Conservation (phyloP, 2,888 invertebrate species). For the Phorcus lineatus region DNA sequence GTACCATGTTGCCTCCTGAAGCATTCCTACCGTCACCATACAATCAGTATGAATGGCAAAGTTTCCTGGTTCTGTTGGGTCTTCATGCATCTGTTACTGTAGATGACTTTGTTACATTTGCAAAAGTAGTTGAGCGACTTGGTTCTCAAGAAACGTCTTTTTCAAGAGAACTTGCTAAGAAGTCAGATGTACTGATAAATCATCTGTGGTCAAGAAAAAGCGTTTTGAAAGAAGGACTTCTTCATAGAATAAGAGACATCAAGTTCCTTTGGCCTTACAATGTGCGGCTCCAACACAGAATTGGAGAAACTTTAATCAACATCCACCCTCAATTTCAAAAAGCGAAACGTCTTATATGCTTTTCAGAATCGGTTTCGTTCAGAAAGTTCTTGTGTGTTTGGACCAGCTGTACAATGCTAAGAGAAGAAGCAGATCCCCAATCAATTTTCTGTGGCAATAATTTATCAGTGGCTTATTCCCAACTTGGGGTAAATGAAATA, state of each 20-base stretch:
- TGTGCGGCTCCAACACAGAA: neutral
- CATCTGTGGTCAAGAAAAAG: constrained; percentile 26
- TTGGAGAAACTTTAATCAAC: neutral
- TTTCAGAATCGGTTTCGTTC: constrained; percentile 1
- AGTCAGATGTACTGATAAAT: constrained; percentile 29
- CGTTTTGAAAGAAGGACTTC: constrained; percentile 2
- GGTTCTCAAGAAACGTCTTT: constrained; percentile 11
- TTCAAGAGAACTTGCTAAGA: constrained; percentile 5
- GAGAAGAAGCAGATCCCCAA: neutral
- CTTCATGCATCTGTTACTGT: constrained; percentile 34
- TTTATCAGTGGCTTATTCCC: neutral
- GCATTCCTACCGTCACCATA: constrained; percentile 46
- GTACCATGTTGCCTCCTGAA: constrained; percentile 44
- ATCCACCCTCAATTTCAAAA: constrained; percentile 16
- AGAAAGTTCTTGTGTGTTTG: constrained; percentile 2
- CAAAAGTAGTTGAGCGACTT: constrained; percentile 27
- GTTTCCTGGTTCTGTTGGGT: constrained; percentile 36
- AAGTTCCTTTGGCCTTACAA: constrained; percentile 29
- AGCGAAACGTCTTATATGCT: constrained; percentile 1
- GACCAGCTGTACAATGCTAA: constrained; percentile 27
- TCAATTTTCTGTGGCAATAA: neutral
- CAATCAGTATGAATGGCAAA: constrained; percentile 3
- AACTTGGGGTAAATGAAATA: constrained; percentile 5
- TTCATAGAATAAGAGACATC: constrained; percentile 24
- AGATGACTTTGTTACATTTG: constrained; percentile 39